These are phyloP conservation scores for Noctua fimbriata DNA, from an alignment of 2,888 invertebrate species.

Conservation along the genomic window DNA sequence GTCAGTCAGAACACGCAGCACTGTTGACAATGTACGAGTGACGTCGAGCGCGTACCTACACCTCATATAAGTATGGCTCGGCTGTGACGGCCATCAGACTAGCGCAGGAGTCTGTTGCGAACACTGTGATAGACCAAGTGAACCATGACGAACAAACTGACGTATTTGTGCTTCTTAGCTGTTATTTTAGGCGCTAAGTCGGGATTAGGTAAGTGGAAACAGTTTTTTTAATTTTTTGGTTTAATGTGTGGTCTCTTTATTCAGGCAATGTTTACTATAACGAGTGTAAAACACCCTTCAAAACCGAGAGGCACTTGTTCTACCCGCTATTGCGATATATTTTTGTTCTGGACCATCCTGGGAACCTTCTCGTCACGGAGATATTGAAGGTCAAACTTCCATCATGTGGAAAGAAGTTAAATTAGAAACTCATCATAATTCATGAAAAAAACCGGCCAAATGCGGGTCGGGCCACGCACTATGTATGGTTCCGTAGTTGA, in stretches of 20 bases:
- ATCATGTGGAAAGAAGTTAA: background rate
- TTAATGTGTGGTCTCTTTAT: background rate
- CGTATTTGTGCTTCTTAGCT: constrained; percentile 75
- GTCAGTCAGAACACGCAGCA: constrained; percentile 3
- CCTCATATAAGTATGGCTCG: constrained; percentile 60
- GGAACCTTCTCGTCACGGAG: background rate
- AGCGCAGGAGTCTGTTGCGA: constrained; percentile 38
- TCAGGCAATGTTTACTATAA: background rate
- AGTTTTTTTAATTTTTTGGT: background rate
- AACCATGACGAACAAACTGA: constrained; percentile 69
- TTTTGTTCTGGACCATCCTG: background rate
- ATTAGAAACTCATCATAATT: background rate
- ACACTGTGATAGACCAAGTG: constrained; percentile 26
- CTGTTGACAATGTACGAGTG: constrained; percentile 57
- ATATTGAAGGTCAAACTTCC: background rate
- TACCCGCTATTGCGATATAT: background rate
- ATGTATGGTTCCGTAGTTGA: no score
- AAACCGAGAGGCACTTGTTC: background rate
- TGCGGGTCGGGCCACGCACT: no score
- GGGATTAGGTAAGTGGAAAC: constrained; percentile 74
- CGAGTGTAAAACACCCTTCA: background rate
- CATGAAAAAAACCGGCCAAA: no score
- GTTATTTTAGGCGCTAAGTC: constrained; percentile 73
- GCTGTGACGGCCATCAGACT: constrained; percentile 29
- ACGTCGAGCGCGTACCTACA: constrained; percentile 44